Evolutionary conservation across 30 jellyfish, hydroid and myxozoan species (phyloP).

Genomic region (Hydractinia symbiolongicarpus): DNA sequence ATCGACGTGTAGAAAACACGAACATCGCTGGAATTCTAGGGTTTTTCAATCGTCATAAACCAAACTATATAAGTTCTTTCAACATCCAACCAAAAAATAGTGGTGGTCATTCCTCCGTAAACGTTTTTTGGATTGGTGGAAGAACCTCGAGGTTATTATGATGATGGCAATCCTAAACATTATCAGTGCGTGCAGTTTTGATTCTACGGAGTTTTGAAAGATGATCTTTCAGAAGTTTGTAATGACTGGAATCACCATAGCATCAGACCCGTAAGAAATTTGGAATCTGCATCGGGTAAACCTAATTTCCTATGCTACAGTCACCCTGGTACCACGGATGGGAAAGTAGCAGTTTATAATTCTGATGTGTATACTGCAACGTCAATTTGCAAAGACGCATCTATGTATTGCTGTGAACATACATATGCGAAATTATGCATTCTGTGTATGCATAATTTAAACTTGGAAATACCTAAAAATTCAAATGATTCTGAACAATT

Average conservation of each 20-base stretch:
- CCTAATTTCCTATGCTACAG: constrained; percentile 11
- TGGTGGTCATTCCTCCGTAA: constrained; percentile 45
- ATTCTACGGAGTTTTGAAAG: constrained; percentile 24
- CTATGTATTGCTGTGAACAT: not conserved
- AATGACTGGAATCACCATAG: constrained; percentile 23
- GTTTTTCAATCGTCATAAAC: not conserved
- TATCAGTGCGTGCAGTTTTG: constrained; percentile 23
- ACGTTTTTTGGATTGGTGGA: constrained; percentile 16
- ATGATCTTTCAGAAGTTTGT: constrained; percentile 30
- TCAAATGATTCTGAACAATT: constrained; percentile 4
- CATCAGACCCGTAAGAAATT: constrained; percentile 16
- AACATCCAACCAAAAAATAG: constrained; percentile 41
- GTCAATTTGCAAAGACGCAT: not conserved
- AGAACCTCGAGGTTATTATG: constrained; percentile 8
- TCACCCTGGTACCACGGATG: not conserved
- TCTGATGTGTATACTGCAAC: constrained; percentile 4
- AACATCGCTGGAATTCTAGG: constrained; percentile 16
- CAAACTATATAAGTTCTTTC: constrained; percentile 20
- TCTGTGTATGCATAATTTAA: not conserved
- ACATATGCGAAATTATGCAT: not conserved
- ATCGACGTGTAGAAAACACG: constrained; percentile 39
- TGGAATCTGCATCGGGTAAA: constrained; percentile 24
- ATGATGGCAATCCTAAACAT: constrained; percentile 26
- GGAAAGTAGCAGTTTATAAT: not conserved
- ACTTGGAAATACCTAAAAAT: not conserved